These are phyloP conservation scores for Rhamphomyia laevipes DNA, from an alignment of 2,888 invertebrate genomes.

Conservation along the genomic window DNA sequence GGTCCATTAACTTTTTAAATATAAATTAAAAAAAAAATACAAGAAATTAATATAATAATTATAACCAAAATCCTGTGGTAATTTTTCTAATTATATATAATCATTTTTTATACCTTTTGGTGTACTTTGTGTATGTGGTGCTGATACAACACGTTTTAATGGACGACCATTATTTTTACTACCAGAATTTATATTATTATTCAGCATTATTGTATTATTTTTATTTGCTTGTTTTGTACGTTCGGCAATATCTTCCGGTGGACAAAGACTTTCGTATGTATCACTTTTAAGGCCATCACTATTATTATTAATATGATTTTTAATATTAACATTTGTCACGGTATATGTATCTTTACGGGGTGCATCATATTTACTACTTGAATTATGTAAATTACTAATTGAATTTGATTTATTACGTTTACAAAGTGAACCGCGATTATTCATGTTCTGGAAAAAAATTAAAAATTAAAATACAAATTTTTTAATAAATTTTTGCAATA, in stretches of 20 bases:
- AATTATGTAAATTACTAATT: constrained; percentile 28
- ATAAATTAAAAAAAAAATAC: constrained; percentile 3
- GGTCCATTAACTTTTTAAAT: constrained; percentile 39
- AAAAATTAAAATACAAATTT: too few species aligned
- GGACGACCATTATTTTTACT: constrained; percentile 28
- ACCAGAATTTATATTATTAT: constrained; percentile 12
- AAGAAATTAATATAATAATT: not conserved
- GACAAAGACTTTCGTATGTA: constrained; percentile 38
- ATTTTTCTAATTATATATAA: not conserved
- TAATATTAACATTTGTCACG: constrained; percentile 30
- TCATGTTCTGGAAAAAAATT: too few species aligned
- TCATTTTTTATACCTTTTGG: constrained; percentile 14
- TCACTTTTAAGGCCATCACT: constrained; percentile 30
- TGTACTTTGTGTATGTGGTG: constrained; percentile 39
- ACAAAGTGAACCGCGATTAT: constrained; percentile 28
- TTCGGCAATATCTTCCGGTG: constrained; percentile 36
- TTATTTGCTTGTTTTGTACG: constrained; percentile 33
- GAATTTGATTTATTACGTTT: constrained; percentile 36
- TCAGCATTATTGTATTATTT: constrained; percentile 28
- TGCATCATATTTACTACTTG: constrained; percentile 28
- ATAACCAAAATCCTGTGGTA: not conserved
- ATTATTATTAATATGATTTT: constrained; percentile 29
- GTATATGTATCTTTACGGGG: constrained; percentile 27
- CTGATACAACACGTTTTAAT: constrained; percentile 46
- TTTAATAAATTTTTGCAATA: too few species aligned